A percentile compares a stretch with the other conserved stretches of the same genome.
These are phyloP conservation scores for Amyelois transitella DNA, from an alignment of 1,140 invertebrate species.

Conservation along the genomic window DNA sequence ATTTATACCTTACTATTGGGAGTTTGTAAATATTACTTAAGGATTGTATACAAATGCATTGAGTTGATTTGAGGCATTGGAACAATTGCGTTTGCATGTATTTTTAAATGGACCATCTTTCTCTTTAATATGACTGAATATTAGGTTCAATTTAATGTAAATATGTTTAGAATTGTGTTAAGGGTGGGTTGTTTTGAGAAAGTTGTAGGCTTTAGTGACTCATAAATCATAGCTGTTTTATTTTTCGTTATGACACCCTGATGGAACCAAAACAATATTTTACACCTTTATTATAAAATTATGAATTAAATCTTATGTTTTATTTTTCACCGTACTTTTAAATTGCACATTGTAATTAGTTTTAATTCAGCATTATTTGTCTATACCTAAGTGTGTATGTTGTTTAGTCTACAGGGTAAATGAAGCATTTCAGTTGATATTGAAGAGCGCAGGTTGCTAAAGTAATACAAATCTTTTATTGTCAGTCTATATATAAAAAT, in stretches of 20 bases:
- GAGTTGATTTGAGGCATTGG: not conserved
- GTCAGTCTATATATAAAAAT: not conserved
- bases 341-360: conserved; percentile 8
- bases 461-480: not conserved
- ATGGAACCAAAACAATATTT: not conserved
- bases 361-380: not conserved
- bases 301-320: not conserved
- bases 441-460: not conserved
- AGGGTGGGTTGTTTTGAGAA: conserved; percentile 32
- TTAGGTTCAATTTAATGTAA: conserved; percentile 69
- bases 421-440: conserved; percentile 11
- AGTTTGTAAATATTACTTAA: conserved; percentile 7
- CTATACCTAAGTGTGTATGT: conserved; percentile 7
- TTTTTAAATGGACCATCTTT: conserved; percentile 32
- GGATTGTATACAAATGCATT: not conserved
- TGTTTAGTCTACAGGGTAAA: conserved; percentile 19
- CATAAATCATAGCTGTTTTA: conserved; percentile 32
- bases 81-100: not conserved
- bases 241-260: not conserved
- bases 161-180: conserved; percentile 52
- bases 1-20: too few relatives aligned
- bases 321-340: not conserved
- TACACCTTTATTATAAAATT: not conserved
- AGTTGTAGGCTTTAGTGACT: not conserved
- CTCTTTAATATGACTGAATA: conserved; percentile 66